phyloP scores from a whole-genome alignment of 1,140 invertebrate genomes.

The Leptinotarsa defecta region DNA sequence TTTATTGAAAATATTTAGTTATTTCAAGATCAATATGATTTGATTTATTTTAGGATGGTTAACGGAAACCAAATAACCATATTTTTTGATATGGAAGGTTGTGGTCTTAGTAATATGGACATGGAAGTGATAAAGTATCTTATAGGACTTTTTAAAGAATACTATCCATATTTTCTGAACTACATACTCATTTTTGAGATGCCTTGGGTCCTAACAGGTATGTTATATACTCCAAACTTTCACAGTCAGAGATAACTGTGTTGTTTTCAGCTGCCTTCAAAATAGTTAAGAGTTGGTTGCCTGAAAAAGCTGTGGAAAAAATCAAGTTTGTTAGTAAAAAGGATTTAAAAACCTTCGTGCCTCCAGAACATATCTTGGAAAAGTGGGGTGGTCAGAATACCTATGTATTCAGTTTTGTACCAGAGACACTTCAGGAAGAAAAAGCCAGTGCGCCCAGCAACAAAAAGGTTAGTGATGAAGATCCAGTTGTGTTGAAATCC shows the following conservation, averaged over 20 bases:
- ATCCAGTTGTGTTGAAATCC: too few species aligned
- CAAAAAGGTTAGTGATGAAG: conserved; percentile 58
- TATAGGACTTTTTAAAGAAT: conserved; percentile 84
- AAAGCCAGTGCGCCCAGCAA: conserved; percentile 53
- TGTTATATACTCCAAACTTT: conserved; percentile 38
- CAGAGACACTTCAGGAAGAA: conserved; percentile 60
- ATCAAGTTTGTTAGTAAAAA: conserved; percentile 87
- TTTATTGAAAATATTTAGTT: too few species aligned
- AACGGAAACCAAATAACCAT: conserved; percentile 60
- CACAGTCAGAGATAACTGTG: too few species aligned
- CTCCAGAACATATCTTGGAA: conserved; percentile 72
- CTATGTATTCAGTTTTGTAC: conserved; percentile 73
- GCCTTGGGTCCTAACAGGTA: conserved; percentile 91
- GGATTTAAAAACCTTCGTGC: conserved; percentile 76
- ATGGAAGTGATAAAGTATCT: conserved; percentile 85
- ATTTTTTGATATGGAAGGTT: conserved; percentile 88
- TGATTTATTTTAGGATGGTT: conserved; percentile 5
- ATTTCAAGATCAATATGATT: background rate
- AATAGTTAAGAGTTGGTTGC: conserved; percentile 87
- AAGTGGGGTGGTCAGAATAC: conserved; percentile 86
- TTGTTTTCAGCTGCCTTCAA: conserved; percentile 82
- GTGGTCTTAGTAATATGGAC: conserved; percentile 86
- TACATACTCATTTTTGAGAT: conserved; percentile 93
- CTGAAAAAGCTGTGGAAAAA: conserved; percentile 85
- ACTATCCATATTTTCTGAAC: conserved; percentile 89